Base-by-base conservation (phyloP, 2,113 vertebrate genomes). In the Gulo gulo region DNA sequence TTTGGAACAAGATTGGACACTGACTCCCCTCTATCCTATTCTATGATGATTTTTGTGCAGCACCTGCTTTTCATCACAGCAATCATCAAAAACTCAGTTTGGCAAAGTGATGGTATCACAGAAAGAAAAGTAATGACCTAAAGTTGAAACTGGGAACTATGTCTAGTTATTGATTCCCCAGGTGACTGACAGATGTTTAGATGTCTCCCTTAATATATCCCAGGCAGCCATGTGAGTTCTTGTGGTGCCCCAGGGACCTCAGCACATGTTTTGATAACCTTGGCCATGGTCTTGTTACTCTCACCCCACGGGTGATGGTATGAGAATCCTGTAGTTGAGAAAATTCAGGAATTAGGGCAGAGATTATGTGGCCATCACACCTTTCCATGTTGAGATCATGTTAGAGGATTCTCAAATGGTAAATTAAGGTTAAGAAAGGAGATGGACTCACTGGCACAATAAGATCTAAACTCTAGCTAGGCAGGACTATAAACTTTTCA, bases 371-470 rank as follows among this genome's bases (percentile, higher is more conserved):
- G 29, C 34, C 14, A 15, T 31, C 5, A 20, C n/a, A 74, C 45
- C 3, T 80, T 63, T 92, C 61, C 59, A 21, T 79, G 39, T 80
- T 84, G 73, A 78, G 29, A 29, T 79, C 42, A 81, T 52, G 39
- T 7, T n/a, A 79, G 34, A 89, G 67, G 16, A 82, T 29, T 96
- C 88, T 89, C 39, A 92, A 67, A 34, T 4, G 20, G 55, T n/a
- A 80, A 80, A 74, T n/a, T 21, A 83, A 80, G n/a, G 14, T 63
- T 83, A 83, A 83, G 78, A 63, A 89, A 83, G 36, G 34, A 82
- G 9, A 63, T 12, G 47, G 31, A 52, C 45, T 74, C 14, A 39
- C 34, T 39, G 31, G n/a, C 18, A 3, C 63, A 61, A 34, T 59
- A 91, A 36, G 29, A 76, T 24, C 45, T 85, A n/a, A 63, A 84